A percentile compares a stretch with the other conserved stretches of the same genome.
Evolutionary conservation across 1,140 invertebrate species (phyloP).

Genomic region (Cecropterus lyciades): DNA sequence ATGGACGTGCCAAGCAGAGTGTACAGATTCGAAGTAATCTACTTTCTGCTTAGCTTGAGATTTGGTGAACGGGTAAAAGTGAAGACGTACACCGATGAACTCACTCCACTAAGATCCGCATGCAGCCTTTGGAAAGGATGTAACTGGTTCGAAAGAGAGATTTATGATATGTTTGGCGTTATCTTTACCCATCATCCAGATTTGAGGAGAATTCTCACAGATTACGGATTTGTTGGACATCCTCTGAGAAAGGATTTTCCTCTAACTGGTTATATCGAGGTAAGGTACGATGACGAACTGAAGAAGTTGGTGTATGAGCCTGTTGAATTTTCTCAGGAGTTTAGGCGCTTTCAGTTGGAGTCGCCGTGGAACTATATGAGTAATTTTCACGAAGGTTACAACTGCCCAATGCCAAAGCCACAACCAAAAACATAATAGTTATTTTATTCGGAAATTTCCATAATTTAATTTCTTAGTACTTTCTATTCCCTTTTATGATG

Average conservation of each 20-base stretch:
- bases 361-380: conserved; percentile 73
- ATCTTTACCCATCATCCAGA: conserved; percentile 81
- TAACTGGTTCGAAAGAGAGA: conserved; percentile 78
- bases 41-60: conserved; percentile 96
- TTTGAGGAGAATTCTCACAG: conserved; percentile 77
- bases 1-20: conserved; percentile 94
- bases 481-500: too few species aligned
- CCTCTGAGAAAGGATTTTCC: conserved; percentile 80
- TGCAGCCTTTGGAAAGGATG: conserved; percentile 66
- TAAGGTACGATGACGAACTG: conserved; percentile 78
- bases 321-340: conserved; percentile 76
- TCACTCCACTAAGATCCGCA: conserved; percentile 74
- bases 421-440: conserved; percentile 37
- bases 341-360: conserved; percentile 60
- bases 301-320: conserved; percentile 81
- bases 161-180: conserved; percentile 80
- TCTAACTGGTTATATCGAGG: conserved; percentile 71
- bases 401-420: conserved; percentile 39
- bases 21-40: conserved; percentile 90
- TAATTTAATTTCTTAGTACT: too few species aligned
- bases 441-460: too few species aligned
- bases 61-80: conserved; percentile 80
- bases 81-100: conserved; percentile 80
- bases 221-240: conserved; percentile 80
- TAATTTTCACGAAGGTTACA: conserved; percentile 69